These are phyloP conservation scores for Cheilosia urbana DNA, from an alignment of 2,888 invertebrate genomes.

Conservation along the genomic window DNA sequence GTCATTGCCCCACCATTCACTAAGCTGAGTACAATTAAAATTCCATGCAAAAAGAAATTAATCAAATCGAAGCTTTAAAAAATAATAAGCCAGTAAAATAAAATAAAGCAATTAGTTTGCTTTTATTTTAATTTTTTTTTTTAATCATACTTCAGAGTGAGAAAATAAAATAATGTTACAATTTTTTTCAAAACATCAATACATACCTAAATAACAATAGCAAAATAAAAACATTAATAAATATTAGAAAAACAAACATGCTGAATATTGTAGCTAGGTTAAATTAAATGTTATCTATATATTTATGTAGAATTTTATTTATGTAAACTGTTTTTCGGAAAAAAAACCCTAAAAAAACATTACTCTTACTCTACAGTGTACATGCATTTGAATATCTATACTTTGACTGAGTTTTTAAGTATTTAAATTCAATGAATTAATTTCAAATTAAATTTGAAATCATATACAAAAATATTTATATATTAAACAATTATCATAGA, in stretches of 20 bases:
- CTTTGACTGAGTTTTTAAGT: constrained; percentile 37
- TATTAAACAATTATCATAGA: constrained; percentile 34
- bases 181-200: constrained; percentile 12
- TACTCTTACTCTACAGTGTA: constrained; percentile 16
- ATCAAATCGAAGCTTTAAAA: constrained; percentile 26
- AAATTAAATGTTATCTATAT: constrained; percentile 40
- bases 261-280: constrained; percentile 65
- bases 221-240: neutral
- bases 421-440: neutral
- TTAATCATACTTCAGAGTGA: constrained; percentile 59
- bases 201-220: neutral
- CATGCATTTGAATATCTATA: constrained; percentile 8
- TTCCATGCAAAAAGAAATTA: neutral
- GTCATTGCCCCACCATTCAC: too few species aligned
- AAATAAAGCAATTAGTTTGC: neutral
- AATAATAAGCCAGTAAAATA: constrained; percentile 3
- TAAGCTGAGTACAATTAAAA: neutral
- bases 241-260: constrained; percentile 22
- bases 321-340: constrained; percentile 51
- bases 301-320: constrained; percentile 23
- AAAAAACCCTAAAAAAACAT: neutral
- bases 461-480: neutral
- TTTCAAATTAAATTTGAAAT: constrained; percentile 42
- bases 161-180: constrained; percentile 35
- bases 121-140: neutral